Conservation (phyloP, 2,113 vertebrate genomes). For the Campylomormyrus numenius region DNA sequence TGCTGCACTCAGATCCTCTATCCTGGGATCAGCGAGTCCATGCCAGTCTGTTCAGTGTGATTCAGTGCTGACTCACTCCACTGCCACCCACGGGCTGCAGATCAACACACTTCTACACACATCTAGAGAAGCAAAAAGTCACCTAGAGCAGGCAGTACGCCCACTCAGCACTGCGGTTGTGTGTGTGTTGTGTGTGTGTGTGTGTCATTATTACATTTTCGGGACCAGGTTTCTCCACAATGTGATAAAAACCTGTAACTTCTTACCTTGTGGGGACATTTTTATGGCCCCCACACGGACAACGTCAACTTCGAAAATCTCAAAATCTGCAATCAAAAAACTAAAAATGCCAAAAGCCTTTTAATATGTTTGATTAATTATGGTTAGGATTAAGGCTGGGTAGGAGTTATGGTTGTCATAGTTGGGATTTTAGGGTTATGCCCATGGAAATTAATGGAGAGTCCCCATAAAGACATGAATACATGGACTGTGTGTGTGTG, state of each 20-base stretch:
- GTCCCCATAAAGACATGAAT: neutral
- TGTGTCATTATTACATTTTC: neutral
- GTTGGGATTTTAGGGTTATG: neutral
- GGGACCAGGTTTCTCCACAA: neutral
- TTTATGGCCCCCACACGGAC: neutral
- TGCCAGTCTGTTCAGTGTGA: slow-evolving; percentile 27
- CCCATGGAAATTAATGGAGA: neutral
- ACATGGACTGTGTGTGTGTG: neutral
- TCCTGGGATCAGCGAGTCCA: neutral
- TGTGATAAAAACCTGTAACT: neutral
- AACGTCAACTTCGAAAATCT: neutral
- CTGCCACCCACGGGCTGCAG: slow-evolving; percentile 39
- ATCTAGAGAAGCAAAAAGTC: slow-evolving; percentile 30
- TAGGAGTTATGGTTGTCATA: neutral
- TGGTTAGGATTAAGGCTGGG: neutral
- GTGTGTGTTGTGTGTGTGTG: slow-evolving; percentile 18
- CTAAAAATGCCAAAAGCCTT: neutral
- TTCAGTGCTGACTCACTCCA: slow-evolving; percentile 39
- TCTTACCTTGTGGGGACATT: neutral
- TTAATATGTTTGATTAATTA: neutral
- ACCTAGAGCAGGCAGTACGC: slow-evolving; percentile 30
- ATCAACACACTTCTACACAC: slow-evolving; percentile 40
- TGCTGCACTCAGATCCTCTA: neutral
- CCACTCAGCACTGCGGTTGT: slow-evolving; percentile 25
- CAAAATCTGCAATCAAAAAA: neutral